These are phyloP conservation scores for Oryzias javanicus DNA, from an alignment of 2,113 vertebrate species.

Conservation along the genomic window DNA sequence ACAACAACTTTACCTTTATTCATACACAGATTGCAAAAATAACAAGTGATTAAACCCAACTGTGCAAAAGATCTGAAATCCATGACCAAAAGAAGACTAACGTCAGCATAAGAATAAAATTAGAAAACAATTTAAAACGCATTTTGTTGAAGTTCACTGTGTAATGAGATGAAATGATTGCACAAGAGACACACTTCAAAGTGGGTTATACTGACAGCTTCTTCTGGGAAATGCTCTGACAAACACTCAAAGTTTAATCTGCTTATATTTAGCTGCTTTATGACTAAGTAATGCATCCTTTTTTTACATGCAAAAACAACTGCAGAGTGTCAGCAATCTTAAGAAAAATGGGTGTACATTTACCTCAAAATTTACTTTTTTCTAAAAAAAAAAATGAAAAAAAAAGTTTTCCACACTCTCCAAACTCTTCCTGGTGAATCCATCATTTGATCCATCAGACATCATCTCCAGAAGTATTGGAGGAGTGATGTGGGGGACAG, in stretches of 20 bases:
- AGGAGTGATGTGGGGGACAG: constrained; percentile 22
- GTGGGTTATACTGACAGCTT: constrained; percentile 70
- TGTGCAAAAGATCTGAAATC: not conserved
- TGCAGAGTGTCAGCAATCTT: constrained; percentile 63
- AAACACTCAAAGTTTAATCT: constrained; percentile 78
- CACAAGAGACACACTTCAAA: constrained; percentile 60
- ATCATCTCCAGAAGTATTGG: constrained; percentile 34
- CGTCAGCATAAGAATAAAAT: constrained; percentile 34
- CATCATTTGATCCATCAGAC: constrained; percentile 65
- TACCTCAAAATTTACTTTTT: constrained; percentile 18
- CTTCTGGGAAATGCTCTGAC: constrained; percentile 66
- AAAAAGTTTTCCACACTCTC: constrained; percentile 51
- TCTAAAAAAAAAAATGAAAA: constrained; percentile 44
- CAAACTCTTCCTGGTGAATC: constrained; percentile 58
- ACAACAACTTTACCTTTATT: too few species aligned
- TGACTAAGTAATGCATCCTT: constrained; percentile 71
- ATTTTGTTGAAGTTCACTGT: constrained; percentile 43
- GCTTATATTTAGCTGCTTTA: constrained; percentile 76
- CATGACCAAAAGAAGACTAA: constrained; percentile 3
- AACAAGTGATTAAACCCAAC: too few species aligned
- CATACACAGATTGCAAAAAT: too few species aligned
- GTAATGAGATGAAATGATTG: constrained; percentile 62
- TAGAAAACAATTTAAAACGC: constrained; percentile 27
- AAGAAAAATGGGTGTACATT: constrained; percentile 57
- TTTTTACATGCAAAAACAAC: constrained; percentile 68